phyloP scores from a whole-genome alignment of 2,888 invertebrate genomes.

The Zeuzera pyrina region DNA sequence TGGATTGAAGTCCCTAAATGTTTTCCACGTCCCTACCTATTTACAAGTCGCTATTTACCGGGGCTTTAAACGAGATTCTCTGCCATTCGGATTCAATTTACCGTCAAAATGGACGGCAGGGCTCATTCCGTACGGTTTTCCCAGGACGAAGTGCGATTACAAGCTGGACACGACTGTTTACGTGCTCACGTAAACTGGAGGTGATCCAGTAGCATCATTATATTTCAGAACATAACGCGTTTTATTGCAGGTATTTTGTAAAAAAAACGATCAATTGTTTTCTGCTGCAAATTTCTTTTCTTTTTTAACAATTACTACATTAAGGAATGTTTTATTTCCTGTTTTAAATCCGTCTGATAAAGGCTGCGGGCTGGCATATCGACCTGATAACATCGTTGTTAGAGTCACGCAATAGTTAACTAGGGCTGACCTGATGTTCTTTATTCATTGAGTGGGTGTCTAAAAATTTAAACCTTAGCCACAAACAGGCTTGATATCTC shows the following conservation, averaged over 20 bases:
- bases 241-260: too few relatives aligned
- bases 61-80: conserved; percentile 42
- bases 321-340: conserved; percentile 49
- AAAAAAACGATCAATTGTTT: too few relatives aligned
- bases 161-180: too few relatives aligned
- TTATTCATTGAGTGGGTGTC: conserved; percentile 52
- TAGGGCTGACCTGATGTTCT: conserved; percentile 25
- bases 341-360: conserved; percentile 44
- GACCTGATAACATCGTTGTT: conserved; percentile 36
- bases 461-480: conserved; percentile 54
- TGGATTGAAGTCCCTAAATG: conserved; percentile 47
- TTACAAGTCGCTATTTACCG: conserved; percentile 59
- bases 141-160: too few relatives aligned
- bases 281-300: too few relatives aligned
- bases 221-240: too few relatives aligned
- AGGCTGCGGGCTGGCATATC: conserved; percentile 25
- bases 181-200: too few relatives aligned
- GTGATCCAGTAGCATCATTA: too few relatives aligned
- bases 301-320: conserved; percentile 7
- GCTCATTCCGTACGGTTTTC: conserved; percentile 40
- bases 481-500: conserved; percentile 52
- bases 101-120: conserved; percentile 54
- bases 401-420: conserved; percentile 42
- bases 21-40: conserved; percentile 53
- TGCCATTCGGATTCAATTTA: conserved; percentile 64